Evolutionary conservation across 2,113 vertebrate genomes (phyloP).

Genomic region (Pelvicachromis taeniatus): DNA sequence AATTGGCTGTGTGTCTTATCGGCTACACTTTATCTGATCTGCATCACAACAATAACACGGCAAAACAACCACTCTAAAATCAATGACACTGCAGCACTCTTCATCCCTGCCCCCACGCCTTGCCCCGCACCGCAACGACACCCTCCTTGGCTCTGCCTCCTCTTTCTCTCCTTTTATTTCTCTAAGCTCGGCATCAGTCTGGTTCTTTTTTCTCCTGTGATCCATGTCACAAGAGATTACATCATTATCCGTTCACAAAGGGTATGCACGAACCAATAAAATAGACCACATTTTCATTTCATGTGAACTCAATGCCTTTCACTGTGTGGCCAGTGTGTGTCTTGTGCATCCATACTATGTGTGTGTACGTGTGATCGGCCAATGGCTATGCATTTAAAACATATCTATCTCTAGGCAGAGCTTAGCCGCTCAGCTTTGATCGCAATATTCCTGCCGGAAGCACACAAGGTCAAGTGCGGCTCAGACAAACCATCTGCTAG

Average conservation of each 20-base stretch:
- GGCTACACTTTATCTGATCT: not conserved
- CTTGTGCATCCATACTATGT: not conserved
- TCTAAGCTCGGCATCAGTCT: not conserved
- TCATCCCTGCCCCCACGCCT: not conserved
- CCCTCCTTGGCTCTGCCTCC: not conserved
- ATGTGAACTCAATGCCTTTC: not conserved
- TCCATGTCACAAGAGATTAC: slow-evolving; percentile 22
- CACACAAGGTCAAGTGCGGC: slow-evolving; percentile 4
- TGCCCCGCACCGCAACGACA: not conserved
- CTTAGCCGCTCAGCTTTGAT: slow-evolving; percentile 53
- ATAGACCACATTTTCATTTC: not conserved
- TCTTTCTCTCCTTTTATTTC: not conserved
- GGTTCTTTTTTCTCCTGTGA: slow-evolving; percentile 2
- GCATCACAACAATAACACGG: slow-evolving; percentile 41
- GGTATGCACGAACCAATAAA: not conserved
- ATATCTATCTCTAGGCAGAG: slow-evolving; percentile 36
- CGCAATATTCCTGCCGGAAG: slow-evolving; percentile 12
- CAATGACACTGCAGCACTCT: slow-evolving; percentile 56
- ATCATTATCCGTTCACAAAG: not conserved
- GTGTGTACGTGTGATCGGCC: not conserved
- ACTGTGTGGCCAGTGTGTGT: not conserved
- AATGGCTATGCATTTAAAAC: slow-evolving; percentile 25
- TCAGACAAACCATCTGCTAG: slow-evolving; percentile 26
- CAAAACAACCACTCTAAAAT: slow-evolving; percentile 43
- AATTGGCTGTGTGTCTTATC: not conserved